These are phyloP conservation scores for Erebia epiphron DNA, from an alignment of 2,888 invertebrate species.

Conservation along the genomic window DNA sequence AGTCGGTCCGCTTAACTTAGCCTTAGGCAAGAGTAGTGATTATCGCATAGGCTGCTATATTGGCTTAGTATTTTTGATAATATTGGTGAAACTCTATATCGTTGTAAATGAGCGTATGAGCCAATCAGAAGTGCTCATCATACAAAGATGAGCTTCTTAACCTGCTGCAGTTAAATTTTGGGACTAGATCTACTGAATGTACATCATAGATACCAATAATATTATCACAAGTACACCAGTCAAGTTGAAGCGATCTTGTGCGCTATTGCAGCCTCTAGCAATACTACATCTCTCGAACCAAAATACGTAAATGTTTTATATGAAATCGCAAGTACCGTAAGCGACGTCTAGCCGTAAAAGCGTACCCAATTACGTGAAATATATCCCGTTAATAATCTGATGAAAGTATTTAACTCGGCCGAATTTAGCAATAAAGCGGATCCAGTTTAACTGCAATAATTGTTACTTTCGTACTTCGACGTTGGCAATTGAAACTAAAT, in stretches of 20 bases:
- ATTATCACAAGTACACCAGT: neutral
- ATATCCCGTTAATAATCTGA: conserved; percentile 38
- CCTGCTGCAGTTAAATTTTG: no score
- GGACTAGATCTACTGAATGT: no score
- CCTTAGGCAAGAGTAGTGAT: no score
- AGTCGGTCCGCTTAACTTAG: no score
- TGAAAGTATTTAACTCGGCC: conserved; percentile 38
- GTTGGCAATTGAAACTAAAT: conserved; percentile 4
- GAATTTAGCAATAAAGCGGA: conserved; percentile 32
- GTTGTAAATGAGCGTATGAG: no score
- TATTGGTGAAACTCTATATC: no score
- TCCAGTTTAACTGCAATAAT: conserved; percentile 28
- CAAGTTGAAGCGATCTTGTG: neutral
- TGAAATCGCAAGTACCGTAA: conserved; percentile 32
- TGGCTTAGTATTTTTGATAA: no score
- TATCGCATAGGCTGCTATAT: no score
- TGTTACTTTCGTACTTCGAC: conserved; percentile 30
- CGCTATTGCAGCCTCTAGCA: neutral
- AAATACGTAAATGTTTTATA: conserved; percentile 18
- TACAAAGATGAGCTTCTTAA: no score
- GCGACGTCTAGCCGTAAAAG: conserved; percentile 24
- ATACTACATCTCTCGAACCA: neutral
- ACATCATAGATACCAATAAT: no score
- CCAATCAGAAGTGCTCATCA: no score
- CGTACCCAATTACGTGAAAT: conserved; percentile 32